Evolutionary conservation across 2,113 vertebrate genomes (phyloP).

Genomic region (Chrysemys picta): DNA sequence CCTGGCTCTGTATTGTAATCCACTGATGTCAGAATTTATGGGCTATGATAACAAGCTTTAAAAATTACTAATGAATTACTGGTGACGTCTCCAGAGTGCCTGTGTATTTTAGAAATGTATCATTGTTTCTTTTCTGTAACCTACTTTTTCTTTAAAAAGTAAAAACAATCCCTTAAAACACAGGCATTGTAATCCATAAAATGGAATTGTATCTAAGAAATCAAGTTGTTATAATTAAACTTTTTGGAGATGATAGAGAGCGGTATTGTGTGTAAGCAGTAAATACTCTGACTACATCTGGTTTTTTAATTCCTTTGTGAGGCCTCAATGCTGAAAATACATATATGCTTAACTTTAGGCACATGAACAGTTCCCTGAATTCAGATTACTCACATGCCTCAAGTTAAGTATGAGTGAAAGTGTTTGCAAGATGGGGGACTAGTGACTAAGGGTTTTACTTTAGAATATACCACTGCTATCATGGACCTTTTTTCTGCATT

Average conservation of each 20-base stretch:
- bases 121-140: background rate
- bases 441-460: background rate
- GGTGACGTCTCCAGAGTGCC: background rate
- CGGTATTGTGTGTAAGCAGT: background rate
- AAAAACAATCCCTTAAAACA: background rate
- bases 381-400: background rate
- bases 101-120: background rate
- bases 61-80: background rate
- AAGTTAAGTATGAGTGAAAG: background rate
- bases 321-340: background rate
- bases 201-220: background rate
- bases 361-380: background rate
- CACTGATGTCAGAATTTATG: background rate
- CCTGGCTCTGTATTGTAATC: background rate
- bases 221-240: background rate
- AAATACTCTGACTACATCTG: background rate
- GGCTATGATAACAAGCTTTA: background rate
- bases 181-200: background rate
- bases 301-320: background rate
- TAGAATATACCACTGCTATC: accelerated
- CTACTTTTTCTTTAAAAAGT: background rate
- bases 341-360: background rate
- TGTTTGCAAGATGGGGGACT: background rate
- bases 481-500: background rate
- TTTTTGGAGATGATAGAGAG: background rate